These are phyloP conservation scores for Blastomussa wellsi DNA, from an alignment of 92 coral and sea anemone species.

Conservation along the genomic window DNA sequence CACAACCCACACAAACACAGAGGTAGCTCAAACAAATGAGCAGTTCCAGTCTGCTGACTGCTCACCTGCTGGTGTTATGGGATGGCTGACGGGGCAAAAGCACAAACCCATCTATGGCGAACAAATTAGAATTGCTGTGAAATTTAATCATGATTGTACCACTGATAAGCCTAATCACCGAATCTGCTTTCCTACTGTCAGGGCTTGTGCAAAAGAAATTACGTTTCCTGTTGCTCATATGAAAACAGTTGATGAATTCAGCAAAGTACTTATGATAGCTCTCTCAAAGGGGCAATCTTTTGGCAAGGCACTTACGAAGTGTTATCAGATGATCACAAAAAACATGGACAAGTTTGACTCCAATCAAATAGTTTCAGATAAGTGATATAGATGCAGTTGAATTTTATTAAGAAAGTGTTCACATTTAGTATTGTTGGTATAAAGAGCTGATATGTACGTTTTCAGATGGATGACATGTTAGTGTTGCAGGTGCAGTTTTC, in stretches of 20 bases:
- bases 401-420: too few relatives aligned
- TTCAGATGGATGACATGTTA: too few relatives aligned
- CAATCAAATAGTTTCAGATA: too few relatives aligned
- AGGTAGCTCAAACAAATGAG: conserved; percentile 20
- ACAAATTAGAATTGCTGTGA: conserved; percentile 2
- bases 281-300: conserved; percentile 35
- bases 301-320: background rate
- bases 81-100: conserved; percentile 73
- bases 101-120: conserved; percentile 57
- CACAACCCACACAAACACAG: background rate
- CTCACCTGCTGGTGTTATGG: conserved; percentile 57
- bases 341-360: too few relatives aligned
- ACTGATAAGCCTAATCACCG: conserved; percentile 41
- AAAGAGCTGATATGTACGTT: too few relatives aligned
- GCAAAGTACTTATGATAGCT: conserved; percentile 6
- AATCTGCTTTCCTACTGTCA: conserved; percentile 33
- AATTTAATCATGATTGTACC: conserved; percentile 45
- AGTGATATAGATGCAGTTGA: too few relatives aligned
- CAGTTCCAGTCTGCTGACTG: conserved; percentile 41
- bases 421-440: too few relatives aligned
- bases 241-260: conserved; percentile 18
- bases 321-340: too few relatives aligned
- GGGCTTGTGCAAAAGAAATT: conserved; percentile 49
- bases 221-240: conserved; percentile 36
- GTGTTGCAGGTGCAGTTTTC: too few relatives aligned